phyloP scores from a whole-genome alignment of 2,888 invertebrate genomes.

The Apodemia mormo region DNA sequence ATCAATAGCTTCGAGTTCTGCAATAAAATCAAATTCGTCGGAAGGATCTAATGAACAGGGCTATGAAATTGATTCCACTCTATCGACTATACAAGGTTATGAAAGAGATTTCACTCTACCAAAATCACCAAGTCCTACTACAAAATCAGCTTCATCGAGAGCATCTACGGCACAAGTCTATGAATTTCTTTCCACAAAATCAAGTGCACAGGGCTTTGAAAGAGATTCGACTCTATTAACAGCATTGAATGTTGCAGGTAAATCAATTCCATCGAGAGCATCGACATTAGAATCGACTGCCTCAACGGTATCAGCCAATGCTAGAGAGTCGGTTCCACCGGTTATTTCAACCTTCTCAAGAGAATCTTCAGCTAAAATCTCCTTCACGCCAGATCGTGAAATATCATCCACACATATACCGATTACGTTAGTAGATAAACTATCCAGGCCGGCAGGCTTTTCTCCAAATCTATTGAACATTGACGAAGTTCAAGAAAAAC shows the following conservation, averaged over 20 bases:
- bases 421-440: conserved; percentile 36
- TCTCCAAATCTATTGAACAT: conserved; percentile 37
- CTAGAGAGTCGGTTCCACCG: neutral
- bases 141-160: neutral
- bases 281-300: neutral
- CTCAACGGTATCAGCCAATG: neutral
- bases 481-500: conserved; percentile 32
- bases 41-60: neutral
- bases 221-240: neutral
- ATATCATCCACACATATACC: conserved; percentile 35
- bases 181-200: neutral
- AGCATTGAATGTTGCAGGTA: neutral
- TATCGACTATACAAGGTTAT: neutral
- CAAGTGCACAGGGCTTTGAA: neutral
- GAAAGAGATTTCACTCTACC: neutral
- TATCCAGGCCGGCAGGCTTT: conserved; percentile 42
- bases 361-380: conserved; percentile 34
- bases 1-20: too few species aligned
- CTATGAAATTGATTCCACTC: neutral
- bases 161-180: neutral
- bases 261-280: neutral
- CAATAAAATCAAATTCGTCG: too few species aligned
- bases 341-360: conserved; percentile 36
- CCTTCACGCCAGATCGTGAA: conserved; percentile 24
- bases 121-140: neutral